phyloP scores from a whole-genome alignment of 1,140 invertebrate genomes.

The Drosophila melanica region DNA sequence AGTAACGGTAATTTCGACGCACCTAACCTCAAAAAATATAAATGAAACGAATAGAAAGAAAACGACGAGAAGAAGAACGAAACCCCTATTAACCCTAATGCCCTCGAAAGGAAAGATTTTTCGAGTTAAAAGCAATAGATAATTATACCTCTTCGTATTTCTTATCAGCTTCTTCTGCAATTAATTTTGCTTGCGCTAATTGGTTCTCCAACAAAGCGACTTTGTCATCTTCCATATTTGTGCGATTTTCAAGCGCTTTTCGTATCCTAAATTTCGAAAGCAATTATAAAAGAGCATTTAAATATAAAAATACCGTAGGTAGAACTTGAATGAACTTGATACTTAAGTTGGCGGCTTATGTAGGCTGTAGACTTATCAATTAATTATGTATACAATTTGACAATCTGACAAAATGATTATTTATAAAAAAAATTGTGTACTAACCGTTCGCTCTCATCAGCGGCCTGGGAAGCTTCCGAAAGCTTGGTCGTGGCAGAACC shows the following conservation, averaged over 20 bases:
- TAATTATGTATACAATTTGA: conserved; percentile 28
- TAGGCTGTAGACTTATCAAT: conserved; percentile 64
- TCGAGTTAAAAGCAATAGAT: conserved; percentile 42
- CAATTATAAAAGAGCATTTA: conserved; percentile 48
- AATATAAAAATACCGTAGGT: conserved; percentile 28
- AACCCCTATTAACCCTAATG: conserved; percentile 79
- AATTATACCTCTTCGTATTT: conserved; percentile 98
- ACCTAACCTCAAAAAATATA: conserved; percentile 72
- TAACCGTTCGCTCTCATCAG: conserved; percentile 99
- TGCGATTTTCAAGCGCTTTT: conserved; percentile 99
- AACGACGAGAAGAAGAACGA: conserved; percentile 41
- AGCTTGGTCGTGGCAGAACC: conserved; percentile 98
- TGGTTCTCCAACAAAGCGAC: conserved; percentile 97
- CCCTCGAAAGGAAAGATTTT: conserved; percentile 57
- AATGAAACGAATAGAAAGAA: conserved; percentile 13
- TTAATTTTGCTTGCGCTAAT: conserved; percentile 97
- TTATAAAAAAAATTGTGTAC: conserved; percentile 72
- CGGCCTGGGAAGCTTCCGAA: conserved; percentile 99
- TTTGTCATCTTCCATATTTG: conserved; percentile 99
- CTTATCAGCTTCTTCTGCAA: conserved; percentile 99
- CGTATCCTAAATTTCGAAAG: conserved; percentile 91
- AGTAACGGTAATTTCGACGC: conserved; percentile 61
- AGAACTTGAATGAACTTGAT: conserved; percentile 67
- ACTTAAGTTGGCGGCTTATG: conserved; percentile 45
- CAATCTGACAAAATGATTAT: conserved; percentile 6